Percentiles rank a stretch among this genome's conserved stretches.
These are phyloP conservation scores for Pedicia rivosa DNA, from an alignment of 2,888 invertebrate genomes.

Conservation along the genomic window DNA sequence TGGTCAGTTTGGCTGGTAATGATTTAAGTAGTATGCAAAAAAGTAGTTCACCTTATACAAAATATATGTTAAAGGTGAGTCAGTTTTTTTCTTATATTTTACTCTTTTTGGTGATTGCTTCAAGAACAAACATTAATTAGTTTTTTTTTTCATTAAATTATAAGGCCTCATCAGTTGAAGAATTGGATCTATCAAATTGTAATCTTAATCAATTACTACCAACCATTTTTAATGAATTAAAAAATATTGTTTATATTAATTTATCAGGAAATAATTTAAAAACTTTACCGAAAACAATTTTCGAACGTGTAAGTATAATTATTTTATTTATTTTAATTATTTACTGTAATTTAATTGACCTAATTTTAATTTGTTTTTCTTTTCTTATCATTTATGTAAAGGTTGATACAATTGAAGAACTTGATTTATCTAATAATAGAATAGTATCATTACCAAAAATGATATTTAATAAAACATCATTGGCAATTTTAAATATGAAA, in stretches of 20 bases:
- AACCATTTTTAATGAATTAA: conserved; percentile 45
- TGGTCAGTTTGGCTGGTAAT: conserved; percentile 50
- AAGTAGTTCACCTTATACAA: conserved; percentile 10
- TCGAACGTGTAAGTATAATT: conserved; percentile 44
- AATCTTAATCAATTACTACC: conserved; percentile 46
- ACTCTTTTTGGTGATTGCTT: background rate
- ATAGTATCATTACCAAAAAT: conserved; percentile 44
- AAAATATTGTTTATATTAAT: conserved; percentile 48
- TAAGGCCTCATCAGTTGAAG: conserved; percentile 43
- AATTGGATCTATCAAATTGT: conserved; percentile 55
- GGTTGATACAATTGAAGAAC: conserved; percentile 43
- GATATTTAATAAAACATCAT: conserved; percentile 48
- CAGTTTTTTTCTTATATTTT: background rate
- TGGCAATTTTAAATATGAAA: conserved; percentile 51
- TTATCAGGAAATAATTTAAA: conserved; percentile 49
- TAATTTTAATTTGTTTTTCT: no score
- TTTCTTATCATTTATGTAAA: no score
- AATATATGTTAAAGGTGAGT: conserved; percentile 26
- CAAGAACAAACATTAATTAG: background rate
- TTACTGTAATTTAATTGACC: no score
- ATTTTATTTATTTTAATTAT: no score
- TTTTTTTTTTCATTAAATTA: background rate
- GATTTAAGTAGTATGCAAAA: conserved; percentile 33
- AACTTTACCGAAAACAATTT: conserved; percentile 31
- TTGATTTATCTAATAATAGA: conserved; percentile 55